phyloP scores from a whole-genome alignment of 92 coral and sea anemone species.

The Blastomussa wellsi region DNA sequence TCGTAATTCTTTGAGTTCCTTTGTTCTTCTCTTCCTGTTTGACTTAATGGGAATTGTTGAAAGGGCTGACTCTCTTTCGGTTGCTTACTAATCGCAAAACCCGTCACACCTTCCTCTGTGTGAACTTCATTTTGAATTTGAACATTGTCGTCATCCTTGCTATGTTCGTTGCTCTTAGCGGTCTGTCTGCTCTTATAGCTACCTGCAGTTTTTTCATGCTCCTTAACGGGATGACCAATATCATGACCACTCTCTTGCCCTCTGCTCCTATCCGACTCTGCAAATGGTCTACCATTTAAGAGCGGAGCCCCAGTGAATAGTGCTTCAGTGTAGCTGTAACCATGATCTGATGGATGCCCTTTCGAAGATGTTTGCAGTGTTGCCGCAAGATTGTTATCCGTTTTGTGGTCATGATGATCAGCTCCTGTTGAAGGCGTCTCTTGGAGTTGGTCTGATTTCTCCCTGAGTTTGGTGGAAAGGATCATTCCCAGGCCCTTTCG shows the following conservation, averaged over 20 bases:
- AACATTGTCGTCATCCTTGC: neutral
- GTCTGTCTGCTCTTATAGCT: neutral
- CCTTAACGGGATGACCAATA: neutral
- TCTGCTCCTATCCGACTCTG: neutral
- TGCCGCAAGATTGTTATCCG: neutral
- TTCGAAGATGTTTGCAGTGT: constrained; percentile 23
- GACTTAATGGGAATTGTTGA: neutral
- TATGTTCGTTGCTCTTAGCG: constrained; percentile 4
- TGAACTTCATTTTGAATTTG: constrained; percentile 8
- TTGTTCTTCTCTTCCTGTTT: neutral
- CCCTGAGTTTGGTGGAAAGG: constrained; percentile 10
- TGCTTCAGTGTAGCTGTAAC: constrained; percentile 44
- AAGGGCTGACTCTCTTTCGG: neutral
- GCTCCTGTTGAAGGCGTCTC: neutral
- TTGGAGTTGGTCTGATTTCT: neutral
- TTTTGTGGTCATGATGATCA: neutral
- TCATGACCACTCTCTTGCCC: neutral
- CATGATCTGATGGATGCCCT: constrained; percentile 19
- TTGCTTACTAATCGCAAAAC: neutral
- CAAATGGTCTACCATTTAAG: constrained; percentile 24
- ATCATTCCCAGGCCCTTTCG: constrained; percentile 38
- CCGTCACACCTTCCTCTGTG: constrained; percentile 21
- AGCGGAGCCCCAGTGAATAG: constrained; percentile 44
- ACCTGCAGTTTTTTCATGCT: neutral
- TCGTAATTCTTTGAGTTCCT: neutral